Conservation (phyloP, 2,797 vertebrate genomes). For the Diglossa cyanea region DNA sequence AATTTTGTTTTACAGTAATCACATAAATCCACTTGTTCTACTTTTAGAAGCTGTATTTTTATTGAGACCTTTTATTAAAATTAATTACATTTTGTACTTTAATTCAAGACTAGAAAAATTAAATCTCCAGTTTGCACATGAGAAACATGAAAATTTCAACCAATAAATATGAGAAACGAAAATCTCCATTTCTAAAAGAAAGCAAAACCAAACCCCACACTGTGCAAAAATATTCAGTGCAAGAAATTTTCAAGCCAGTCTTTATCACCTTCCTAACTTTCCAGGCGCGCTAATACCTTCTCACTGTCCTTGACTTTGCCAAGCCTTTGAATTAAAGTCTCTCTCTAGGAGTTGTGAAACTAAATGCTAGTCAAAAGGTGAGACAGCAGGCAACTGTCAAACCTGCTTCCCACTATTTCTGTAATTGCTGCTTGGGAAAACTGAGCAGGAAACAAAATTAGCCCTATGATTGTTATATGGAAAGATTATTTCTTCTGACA, state of each 20-base stretch:
- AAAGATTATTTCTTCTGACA: conserved; percentile 30
- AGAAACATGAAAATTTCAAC: neutral
- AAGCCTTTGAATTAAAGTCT: neutral
- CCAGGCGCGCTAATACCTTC: neutral
- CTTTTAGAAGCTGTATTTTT: neutral
- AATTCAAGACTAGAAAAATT: neutral
- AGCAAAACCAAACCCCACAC: neutral
- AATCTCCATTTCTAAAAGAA: neutral
- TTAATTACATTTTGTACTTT: neutral
- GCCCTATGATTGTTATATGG: neutral
- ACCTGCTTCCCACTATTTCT: neutral
- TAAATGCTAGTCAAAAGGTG: conserved; percentile 2
- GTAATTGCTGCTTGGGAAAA: conserved; percentile 27
- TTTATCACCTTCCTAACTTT: neutral
- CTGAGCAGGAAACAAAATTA: conserved; percentile 14
- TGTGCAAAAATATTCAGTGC: neutral
- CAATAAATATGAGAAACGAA: neutral
- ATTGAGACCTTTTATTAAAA: neutral
- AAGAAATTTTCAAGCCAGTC: neutral
- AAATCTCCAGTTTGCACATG: neutral
- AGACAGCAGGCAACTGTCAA: conserved; percentile 46
- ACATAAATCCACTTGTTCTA: neutral
- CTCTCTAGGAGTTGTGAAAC: neutral
- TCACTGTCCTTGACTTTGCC: neutral
- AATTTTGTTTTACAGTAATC: neutral